These are phyloP conservation scores for Chelonia mydas DNA, from an alignment of 2,797 vertebrate genomes.

Conservation along the genomic window DNA sequence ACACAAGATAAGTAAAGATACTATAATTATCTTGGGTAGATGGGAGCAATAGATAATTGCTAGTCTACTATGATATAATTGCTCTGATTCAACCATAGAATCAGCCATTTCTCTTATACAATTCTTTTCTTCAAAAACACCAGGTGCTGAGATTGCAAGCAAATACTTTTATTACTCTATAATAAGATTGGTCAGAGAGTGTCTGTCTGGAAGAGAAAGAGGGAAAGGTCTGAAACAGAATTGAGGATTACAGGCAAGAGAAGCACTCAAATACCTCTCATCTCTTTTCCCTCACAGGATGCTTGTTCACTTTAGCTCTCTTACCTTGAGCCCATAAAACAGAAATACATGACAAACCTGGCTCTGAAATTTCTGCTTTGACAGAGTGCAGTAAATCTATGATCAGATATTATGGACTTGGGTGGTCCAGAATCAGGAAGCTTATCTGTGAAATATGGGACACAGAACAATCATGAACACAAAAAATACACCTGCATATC, in stretches of 20 bases:
- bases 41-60: background rate
- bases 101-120: rapidly evolving
- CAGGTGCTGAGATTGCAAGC: background rate
- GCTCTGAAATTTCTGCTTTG: constrained; percentile 1
- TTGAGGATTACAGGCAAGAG: background rate
- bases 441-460: background rate
- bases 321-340: background rate
- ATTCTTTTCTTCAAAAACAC: background rate
- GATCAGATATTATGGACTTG: background rate
- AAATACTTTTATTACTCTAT: background rate
- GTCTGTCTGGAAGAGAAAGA: background rate
- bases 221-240: background rate
- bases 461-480: background rate
- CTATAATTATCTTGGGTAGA: too few relatives aligned
- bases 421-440: background rate
- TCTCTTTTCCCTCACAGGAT: background rate
- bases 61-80: background rate
- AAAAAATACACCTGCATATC: background rate
- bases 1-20: background rate
- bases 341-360: background rate
- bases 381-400: background rate
- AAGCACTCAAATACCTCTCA: background rate
- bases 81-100: background rate
- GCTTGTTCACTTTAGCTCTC: background rate
- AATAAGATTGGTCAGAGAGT: background rate